A percentile compares a stretch with the other conserved stretches of the same genome.
Evolutionary conservation across 2,113 vertebrate species (phyloP).

Genomic region (Bubo bubo): DNA sequence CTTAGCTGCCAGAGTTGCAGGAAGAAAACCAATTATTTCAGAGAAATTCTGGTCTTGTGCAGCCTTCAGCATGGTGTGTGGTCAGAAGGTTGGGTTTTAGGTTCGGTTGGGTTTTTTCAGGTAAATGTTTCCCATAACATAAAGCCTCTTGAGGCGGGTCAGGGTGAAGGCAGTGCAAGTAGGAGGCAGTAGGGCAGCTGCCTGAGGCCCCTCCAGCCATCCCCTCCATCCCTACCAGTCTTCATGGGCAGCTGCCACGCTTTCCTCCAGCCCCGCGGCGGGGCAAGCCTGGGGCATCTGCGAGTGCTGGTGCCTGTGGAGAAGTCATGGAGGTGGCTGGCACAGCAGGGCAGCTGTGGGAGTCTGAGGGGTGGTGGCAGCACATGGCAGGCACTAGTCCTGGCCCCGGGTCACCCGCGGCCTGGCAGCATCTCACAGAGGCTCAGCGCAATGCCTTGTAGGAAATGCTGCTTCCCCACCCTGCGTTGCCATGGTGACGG

Average conservation of each 20-base stretch:
- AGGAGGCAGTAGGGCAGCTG: neutral
- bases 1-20: neutral
- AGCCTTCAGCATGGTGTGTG: neutral
- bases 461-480: slow-evolving; percentile 31
- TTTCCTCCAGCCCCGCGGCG: rapidly evolving
- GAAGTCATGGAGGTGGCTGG: rapidly evolving
- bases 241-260: rapidly evolving
- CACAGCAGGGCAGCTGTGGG: neutral
- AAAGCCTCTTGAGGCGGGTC: neutral
- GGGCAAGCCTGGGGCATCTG: neutral
- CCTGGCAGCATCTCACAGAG: neutral
- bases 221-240: neutral
- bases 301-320: rapidly evolving
- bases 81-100: neutral
- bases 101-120: neutral
- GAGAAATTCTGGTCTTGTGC: neutral
- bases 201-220: neutral
- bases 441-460: neutral
- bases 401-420: rapidly evolving
- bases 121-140: neutral
- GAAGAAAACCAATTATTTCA: neutral
- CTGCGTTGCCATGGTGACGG: slow-evolving; percentile 1
- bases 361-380: neutral
- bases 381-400: neutral
- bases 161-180: neutral